Conservation (phyloP, 2,888 invertebrate species). For the Junonia oenone region DNA sequence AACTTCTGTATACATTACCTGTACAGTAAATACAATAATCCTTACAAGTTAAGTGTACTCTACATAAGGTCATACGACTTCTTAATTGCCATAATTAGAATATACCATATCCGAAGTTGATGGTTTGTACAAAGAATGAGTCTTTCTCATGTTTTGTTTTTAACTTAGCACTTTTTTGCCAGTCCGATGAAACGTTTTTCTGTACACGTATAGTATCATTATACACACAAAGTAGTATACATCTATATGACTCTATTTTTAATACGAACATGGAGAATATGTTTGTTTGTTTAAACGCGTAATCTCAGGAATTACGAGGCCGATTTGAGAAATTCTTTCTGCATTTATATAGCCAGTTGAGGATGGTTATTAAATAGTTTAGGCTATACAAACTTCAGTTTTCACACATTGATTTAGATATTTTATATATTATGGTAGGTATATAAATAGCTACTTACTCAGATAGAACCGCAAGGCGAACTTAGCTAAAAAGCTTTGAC, state of each 20-base stretch:
- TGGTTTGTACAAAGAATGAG: constrained; percentile 39
- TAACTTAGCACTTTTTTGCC: constrained; percentile 38
- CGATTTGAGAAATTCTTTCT: too few relatives aligned
- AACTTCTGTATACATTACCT: too few relatives aligned
- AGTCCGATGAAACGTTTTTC: constrained; percentile 35
- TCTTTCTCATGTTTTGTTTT: constrained; percentile 40
- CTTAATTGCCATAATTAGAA: constrained; percentile 53
- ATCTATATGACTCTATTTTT: too few relatives aligned
- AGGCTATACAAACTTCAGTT: too few relatives aligned
- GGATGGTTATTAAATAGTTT: too few relatives aligned
- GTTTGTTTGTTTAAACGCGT: not conserved
- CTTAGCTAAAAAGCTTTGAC: constrained; percentile 32
- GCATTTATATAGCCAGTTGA: too few relatives aligned
- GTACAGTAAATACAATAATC: not conserved
- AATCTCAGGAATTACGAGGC: not conserved
- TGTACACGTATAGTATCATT: too few relatives aligned
- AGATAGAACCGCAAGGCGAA: constrained; percentile 30
- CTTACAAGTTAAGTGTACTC: not conserved
- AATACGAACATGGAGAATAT: too few relatives aligned
- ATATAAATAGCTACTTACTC: too few relatives aligned
- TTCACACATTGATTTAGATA: too few relatives aligned
- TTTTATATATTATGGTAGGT: too few relatives aligned
- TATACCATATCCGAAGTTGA: constrained; percentile 40
- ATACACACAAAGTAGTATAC: too few relatives aligned
- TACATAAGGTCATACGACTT: constrained; percentile 13